Evolutionary conservation across 2,888 invertebrate species (phyloP).

Genomic region (Eupithecia vulgata): DNA sequence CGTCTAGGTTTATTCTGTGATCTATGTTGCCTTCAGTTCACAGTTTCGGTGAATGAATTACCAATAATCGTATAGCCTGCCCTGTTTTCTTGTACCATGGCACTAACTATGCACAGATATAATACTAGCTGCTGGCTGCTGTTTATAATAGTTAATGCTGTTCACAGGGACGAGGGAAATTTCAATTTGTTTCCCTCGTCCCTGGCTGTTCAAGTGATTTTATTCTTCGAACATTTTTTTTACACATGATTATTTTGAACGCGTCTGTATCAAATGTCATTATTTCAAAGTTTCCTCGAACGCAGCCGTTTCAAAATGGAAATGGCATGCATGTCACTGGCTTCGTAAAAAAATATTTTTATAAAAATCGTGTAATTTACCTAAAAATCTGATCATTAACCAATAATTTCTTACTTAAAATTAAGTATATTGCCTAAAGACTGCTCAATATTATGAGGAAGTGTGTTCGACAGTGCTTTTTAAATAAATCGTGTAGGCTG

Average conservation of each 20-base stretch:
- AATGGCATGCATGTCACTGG: constrained; percentile 81
- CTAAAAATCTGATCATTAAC: constrained; percentile 49
- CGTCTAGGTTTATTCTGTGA: too few species aligned
- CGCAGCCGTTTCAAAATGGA: constrained; percentile 72
- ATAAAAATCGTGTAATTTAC: constrained; percentile 64
- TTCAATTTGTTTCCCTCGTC: too few species aligned
- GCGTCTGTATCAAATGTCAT: constrained; percentile 56
- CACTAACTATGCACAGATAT: too few species aligned
- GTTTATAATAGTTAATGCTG: too few species aligned
- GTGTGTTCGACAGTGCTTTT: constrained; percentile 51
- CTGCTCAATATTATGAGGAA: constrained; percentile 48
- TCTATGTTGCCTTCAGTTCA: too few species aligned
- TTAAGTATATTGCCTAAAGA: constrained; percentile 58
- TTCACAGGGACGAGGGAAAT: too few species aligned
- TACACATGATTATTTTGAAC: constrained; percentile 53
- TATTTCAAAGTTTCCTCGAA: constrained; percentile 58
- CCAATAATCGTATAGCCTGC: too few species aligned
- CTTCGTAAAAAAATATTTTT: constrained; percentile 64
- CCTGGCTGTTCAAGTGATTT: too few species aligned
- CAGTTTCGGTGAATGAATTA: too few species aligned
- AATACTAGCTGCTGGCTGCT: too few species aligned
- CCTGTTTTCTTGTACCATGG: too few species aligned
- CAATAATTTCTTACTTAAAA: constrained; percentile 44
- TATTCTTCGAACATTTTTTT: too few species aligned
- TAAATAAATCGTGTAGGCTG: constrained; percentile 73